Evolutionary conservation across 2,113 vertebrate genomes (phyloP).

Genomic region (Cyanocitta stelleri): DNA sequence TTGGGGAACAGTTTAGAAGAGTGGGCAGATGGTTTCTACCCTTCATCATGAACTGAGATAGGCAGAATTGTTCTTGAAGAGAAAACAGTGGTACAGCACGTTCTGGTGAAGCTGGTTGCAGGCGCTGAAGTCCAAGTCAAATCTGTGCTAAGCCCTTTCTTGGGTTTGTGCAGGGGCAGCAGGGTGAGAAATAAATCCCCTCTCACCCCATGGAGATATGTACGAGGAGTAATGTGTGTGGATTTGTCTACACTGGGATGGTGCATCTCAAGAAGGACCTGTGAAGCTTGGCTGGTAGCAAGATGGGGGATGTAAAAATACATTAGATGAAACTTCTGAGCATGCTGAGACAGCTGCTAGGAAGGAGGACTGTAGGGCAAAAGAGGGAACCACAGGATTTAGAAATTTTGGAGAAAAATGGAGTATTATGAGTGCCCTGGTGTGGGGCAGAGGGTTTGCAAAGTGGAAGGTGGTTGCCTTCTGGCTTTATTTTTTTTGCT

Average conservation of each 20-base stretch:
- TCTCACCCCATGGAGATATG: fast-evolving
- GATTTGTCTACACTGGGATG: not conserved
- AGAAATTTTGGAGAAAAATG: not conserved
- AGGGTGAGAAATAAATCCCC: not conserved
- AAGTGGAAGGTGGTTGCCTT: not conserved
- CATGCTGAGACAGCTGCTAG: not conserved
- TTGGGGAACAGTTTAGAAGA: not conserved
- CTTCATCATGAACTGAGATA: fast-evolving
- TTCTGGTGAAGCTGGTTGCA: not conserved
- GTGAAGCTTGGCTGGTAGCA: not conserved
- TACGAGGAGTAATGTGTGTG: fast-evolving
- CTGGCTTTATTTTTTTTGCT: not conserved
- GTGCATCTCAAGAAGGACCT: not conserved
- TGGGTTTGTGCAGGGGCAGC: fast-evolving
- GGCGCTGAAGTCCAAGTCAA: fast-evolving
- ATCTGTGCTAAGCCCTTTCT: not conserved
- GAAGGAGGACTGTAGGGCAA: not conserved
- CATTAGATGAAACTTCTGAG: not conserved
- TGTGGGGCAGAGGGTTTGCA: not conserved
- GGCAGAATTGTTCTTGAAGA: not conserved
- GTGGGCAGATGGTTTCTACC: not conserved
- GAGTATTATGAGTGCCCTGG: not conserved
- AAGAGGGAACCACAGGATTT: not conserved
- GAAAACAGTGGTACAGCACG: fast-evolving
- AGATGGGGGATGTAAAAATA: not conserved